Evolutionary conservation across 2,797 vertebrate genomes (phyloP).

Genomic region (Avahi laniger): DNA sequence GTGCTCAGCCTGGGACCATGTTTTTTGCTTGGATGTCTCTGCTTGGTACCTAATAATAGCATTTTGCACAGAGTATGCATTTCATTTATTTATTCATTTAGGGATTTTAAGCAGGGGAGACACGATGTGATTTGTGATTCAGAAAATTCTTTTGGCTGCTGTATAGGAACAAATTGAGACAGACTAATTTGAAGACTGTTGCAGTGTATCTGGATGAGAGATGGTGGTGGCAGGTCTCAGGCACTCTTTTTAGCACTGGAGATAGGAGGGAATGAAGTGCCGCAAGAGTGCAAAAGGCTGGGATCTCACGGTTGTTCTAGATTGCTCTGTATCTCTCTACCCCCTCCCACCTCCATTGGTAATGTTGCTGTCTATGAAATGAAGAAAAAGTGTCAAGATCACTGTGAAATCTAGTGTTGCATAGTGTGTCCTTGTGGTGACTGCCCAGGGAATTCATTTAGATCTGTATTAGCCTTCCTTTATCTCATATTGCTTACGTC

Average conservation of each 20-base stretch:
- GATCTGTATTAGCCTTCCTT: neutral
- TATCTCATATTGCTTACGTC: neutral
- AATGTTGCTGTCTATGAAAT: neutral
- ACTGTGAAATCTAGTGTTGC: neutral
- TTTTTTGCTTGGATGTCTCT: constrained; percentile 21
- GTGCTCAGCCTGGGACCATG: neutral
- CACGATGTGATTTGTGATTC: constrained; percentile 51
- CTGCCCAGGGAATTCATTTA: neutral
- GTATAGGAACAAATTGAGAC: constrained; percentile 39
- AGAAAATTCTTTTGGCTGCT: constrained; percentile 31
- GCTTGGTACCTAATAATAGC: neutral
- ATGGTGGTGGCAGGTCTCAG: neutral
- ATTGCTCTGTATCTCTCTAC: neutral
- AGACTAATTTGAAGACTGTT: constrained; percentile 28
- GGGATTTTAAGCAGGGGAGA: constrained; percentile 28
- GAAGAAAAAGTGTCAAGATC: neutral
- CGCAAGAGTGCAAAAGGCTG: neutral
- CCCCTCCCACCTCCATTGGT: neutral
- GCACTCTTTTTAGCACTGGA: neutral
- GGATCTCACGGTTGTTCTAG: neutral
- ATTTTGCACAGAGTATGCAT: constrained; percentile 10
- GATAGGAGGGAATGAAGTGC: neutral
- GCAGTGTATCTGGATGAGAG: neutral
- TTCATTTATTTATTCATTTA: constrained; percentile 39
- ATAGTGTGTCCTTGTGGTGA: neutral